Evolutionary conservation across 1,140 invertebrate species (phyloP).

Genomic region (Caenorhabditis elegans): DNA sequence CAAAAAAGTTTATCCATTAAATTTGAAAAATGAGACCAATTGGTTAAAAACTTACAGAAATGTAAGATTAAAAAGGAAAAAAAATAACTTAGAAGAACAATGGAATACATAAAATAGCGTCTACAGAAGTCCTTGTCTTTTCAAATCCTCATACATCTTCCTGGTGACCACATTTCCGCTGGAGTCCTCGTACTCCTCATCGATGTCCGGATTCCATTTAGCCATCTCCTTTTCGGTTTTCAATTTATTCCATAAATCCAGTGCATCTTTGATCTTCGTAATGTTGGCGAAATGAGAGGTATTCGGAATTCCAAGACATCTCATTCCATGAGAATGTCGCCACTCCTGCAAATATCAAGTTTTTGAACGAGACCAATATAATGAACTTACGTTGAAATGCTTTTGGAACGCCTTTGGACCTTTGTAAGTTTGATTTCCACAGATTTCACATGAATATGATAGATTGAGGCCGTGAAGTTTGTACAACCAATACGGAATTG

Average conservation of each 20-base stretch:
- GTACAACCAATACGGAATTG: constrained; percentile 98
- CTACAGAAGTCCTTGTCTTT: constrained; percentile 90
- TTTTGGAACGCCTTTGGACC: constrained; percentile 99
- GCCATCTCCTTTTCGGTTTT: constrained; percentile 82
- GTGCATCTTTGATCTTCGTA: constrained; percentile 95
- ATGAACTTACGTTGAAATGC: constrained; percentile 80
- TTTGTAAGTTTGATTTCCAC: constrained; percentile 98
- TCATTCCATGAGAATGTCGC: constrained; percentile 98
- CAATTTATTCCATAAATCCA: constrained; percentile 87
- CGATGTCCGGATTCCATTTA: constrained; percentile 87
- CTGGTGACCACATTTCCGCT: constrained; percentile 96
- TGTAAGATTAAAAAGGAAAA: no score
- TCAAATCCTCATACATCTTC: constrained; percentile 97
- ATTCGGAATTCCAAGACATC: constrained; percentile 96
- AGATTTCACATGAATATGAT: constrained; percentile 98
- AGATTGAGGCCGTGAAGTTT: constrained; percentile 98
- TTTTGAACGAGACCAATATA: background rate
- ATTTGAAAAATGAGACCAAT: background rate
- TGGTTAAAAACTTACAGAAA: no score
- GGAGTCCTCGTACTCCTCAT: constrained; percentile 98
- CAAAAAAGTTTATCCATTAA: no score
- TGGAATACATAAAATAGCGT: background rate
- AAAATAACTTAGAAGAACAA: background rate
- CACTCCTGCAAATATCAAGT: constrained; percentile 77
- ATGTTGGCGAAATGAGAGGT: constrained; percentile 99